phyloP scores from a whole-genome alignment of 2,888 invertebrate species.

The Hydraecia micacea region DNA sequence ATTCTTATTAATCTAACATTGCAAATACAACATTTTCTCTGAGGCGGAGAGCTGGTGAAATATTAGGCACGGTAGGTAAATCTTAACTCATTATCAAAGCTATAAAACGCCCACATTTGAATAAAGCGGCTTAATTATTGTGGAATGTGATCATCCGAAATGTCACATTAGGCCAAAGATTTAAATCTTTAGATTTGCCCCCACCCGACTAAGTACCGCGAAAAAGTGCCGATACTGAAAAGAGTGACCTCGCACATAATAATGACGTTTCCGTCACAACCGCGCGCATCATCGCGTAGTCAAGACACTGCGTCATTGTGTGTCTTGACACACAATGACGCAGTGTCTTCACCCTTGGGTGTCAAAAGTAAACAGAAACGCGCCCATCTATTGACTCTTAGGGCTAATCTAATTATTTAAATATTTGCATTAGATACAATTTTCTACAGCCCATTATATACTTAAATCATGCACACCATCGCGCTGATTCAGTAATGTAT shows the following conservation, averaged over 20 bases:
- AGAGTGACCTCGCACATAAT: neutral
- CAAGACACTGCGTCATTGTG: neutral
- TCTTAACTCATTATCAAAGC: neutral
- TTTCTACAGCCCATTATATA: neutral
- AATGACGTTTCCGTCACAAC: neutral
- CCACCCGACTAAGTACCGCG: neutral
- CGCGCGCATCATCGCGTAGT: neutral
- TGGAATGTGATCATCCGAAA: slow-evolving; percentile 6
- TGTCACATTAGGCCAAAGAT: slow-evolving; percentile 10
- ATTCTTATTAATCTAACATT: slow-evolving; percentile 20
- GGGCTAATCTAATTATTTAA: neutral
- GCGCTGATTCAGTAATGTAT: neutral
- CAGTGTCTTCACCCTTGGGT: too few relatives aligned
- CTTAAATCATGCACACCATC: neutral
- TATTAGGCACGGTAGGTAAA: slow-evolving; percentile 41
- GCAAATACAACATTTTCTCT: slow-evolving; percentile 38
- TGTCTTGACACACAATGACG: too few relatives aligned
- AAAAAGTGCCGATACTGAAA: neutral
- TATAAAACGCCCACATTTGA: slow-evolving; percentile 21
- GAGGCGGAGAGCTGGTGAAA: slow-evolving; percentile 19
- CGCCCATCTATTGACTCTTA: neutral
- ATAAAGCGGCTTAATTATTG: neutral
- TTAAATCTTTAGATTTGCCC: neutral
- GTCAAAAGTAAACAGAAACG: neutral
- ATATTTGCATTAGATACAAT: slow-evolving; percentile 1